Percentiles rank a stretch among this genome's conserved stretches.
Conservation (phyloP, 2,888 invertebrate genomes). For the Rotaria sp. region DNA sequence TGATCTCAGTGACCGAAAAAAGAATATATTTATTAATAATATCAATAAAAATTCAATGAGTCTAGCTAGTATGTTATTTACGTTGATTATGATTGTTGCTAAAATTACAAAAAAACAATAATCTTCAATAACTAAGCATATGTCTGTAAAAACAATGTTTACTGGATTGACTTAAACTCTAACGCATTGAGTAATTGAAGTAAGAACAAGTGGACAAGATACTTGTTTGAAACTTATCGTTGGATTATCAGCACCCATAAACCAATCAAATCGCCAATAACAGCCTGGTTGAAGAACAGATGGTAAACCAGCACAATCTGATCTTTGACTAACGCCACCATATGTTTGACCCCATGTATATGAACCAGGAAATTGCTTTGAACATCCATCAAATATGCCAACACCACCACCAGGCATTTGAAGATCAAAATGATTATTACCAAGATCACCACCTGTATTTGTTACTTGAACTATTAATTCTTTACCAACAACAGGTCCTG, state of each 20-base stretch:
- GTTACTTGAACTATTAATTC: slow-evolving; percentile 41
- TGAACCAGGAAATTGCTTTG: slow-evolving; percentile 1
- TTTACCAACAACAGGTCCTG: slow-evolving; percentile 36
- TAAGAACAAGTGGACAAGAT: slow-evolving; percentile 36
- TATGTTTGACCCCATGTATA: slow-evolving; percentile 36
- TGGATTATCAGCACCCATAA: slow-evolving; percentile 41
- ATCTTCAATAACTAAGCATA: too few species aligned
- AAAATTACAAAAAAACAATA: too few species aligned
- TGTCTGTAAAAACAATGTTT: too few species aligned
- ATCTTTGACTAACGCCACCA: slow-evolving; percentile 32
- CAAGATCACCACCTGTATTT: slow-evolving; percentile 41
- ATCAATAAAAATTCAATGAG: too few species aligned
- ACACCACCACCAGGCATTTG: slow-evolving; percentile 42
- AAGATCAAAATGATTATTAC: slow-evolving; percentile 41
- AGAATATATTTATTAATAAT: too few species aligned
- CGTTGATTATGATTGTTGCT: too few species aligned
- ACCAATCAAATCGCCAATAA: slow-evolving; percentile 42
- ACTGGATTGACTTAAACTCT: too few species aligned
- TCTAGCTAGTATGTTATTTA: too few species aligned
- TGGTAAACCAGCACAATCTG: slow-evolving; percentile 36
- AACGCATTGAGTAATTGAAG: not conserved
- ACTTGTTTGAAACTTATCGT: slow-evolving; percentile 38
- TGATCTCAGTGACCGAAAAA: too few species aligned
- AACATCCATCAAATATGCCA: slow-evolving; percentile 42
- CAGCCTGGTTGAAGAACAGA: slow-evolving; percentile 39